Percentiles rank a stretch among this genome's conserved stretches.
Evolutionary conservation across 2,113 vertebrate genomes (phyloP).

Genomic region (Psittacara wagleri): DNA sequence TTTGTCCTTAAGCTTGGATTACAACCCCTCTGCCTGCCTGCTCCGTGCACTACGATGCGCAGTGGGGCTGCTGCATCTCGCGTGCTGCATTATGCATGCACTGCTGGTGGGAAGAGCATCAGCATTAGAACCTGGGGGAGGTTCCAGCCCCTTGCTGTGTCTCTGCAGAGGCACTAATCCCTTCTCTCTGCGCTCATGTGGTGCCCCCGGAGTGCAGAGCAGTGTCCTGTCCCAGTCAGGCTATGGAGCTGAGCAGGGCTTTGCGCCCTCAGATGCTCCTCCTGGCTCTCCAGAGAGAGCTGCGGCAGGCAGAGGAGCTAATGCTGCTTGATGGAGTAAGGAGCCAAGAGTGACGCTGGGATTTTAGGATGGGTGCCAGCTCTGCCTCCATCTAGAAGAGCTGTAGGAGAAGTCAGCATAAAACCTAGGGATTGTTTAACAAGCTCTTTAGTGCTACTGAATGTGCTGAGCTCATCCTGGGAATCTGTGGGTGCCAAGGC

Average conservation of each 20-base stretch:
- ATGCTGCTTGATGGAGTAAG: rapidly evolving
- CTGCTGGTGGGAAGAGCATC: not conserved
- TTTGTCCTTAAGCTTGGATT: slow-evolving; percentile 31
- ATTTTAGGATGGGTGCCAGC: not conserved
- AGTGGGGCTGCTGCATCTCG: rapidly evolving
- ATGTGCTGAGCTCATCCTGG: not conserved
- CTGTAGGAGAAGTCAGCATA: not conserved
- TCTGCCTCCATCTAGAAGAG: not conserved
- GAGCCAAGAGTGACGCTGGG: not conserved
- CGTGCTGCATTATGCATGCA: rapidly evolving
- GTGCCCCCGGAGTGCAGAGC: not conserved
- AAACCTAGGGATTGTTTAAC: not conserved
- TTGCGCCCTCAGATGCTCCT: not conserved
- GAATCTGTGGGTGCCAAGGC: not conserved
- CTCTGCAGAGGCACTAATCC: not conserved
- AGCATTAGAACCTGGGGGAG: not conserved
- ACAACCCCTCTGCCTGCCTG: not conserved
- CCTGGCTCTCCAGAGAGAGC: not conserved
- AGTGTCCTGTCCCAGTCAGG: not conserved
- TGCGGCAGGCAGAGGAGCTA: rapidly evolving
- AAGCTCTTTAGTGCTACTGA: not conserved
- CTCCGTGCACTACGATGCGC: rapidly evolving
- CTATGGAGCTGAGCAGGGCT: rapidly evolving
- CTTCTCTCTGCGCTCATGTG: not conserved
- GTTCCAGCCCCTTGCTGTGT: not conserved